Base-by-base conservation (phyloP, 2,113 vertebrate genomes). In the Pachycephala philippinensis region DNA sequence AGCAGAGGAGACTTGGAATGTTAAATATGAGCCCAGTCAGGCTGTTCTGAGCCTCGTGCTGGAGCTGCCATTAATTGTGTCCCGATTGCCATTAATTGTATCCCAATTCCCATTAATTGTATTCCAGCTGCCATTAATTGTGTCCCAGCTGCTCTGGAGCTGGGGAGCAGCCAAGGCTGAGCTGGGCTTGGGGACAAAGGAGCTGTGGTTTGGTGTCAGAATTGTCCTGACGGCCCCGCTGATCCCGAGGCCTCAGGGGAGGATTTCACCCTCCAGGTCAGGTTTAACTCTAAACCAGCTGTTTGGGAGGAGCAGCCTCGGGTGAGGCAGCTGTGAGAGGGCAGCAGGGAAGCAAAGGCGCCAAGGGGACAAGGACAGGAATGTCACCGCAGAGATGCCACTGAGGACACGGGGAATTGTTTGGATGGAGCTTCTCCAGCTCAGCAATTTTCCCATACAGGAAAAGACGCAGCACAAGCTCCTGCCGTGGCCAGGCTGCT, bases 131-230 rank as follows among this genome's bases (percentile, higher is more conserved):
- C 53, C 35, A 64, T 61, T 68, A 90, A 80, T 61, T 80, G 57
- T 18, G 60, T 66, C 79, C 66, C 54, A 65, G 53, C 68, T 82
- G 88, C 82, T 76, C 21, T 1, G 3, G 61, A 6, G 7, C 44
- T 88, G 75, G 82, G 75, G 15, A 82, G 71, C 88, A 77, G 88
- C 90, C 90, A 74, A 21, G 18, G 39, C 64, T 39, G 42, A 27
- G 54, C 94, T 57, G 59, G 79, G 33, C 77, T n/a, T 40, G 27
- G 37, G 84, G 79, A 79, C 74, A 82, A 72, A 80, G 70, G 52
- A 57, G 74, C 81, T 68, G 47, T 4, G 27, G 5, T 15, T 87
- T 26, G n/a, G 57, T 37, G 30, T 18, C 60, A 83, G 59, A 74
- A 31, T 21, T 64, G 33, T 45, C 71, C 35, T 12, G 2, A 27